Evolutionary conservation across 2,797 vertebrate species (phyloP), one percentile per base, ranked within the genome.

Genomic region (Hipposideros larvatus): DNA sequence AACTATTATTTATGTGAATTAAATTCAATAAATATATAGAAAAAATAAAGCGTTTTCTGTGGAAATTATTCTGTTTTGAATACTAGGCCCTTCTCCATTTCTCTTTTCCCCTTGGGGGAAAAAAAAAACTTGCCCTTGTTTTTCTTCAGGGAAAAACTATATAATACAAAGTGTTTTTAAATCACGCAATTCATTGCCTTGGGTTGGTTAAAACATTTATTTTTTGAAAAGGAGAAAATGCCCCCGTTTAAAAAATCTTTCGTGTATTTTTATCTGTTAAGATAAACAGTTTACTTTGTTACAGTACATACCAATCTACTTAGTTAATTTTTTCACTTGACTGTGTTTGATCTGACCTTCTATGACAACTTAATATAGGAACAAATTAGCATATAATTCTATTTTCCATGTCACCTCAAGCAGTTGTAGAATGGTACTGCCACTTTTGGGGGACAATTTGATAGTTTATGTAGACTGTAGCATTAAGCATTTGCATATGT

Each of bases 381-480:
- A 96, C 96, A 97, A 97, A 97, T 97, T 73, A 97, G 94, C 96
- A 96, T 96, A 94, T 97, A 96, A 98, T 97, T 96, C 93, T 96
- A 89, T 97, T 97, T 97, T 96, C 96, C 94, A 59, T 71, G 34
- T 85, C 87, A 93, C 89, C 88, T 98, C 71, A 87, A 53, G 79
- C 74, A 74, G 31, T 95, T 90, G 48, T 31, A 66, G 59, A 96
- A 96, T 51, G 77, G 21, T 31, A 65, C 51, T 9, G 48, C 70
- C 2, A 63, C 46, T 92, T 68, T 53, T 1, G 11, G 71, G 55
- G 87, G 8, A 18, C 26, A 65, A 11, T 53, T 22, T 34, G 53
- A 78, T 61, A 79, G 92, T 48, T 74, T 88, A 15, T 31, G 5
- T 66, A 46, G 71, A 90, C 57, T 14, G 21, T 63, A 78, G 78